phyloP scores from a whole-genome alignment of 2,113 vertebrate species.

The Nothoprocta pentlandii region DNA sequence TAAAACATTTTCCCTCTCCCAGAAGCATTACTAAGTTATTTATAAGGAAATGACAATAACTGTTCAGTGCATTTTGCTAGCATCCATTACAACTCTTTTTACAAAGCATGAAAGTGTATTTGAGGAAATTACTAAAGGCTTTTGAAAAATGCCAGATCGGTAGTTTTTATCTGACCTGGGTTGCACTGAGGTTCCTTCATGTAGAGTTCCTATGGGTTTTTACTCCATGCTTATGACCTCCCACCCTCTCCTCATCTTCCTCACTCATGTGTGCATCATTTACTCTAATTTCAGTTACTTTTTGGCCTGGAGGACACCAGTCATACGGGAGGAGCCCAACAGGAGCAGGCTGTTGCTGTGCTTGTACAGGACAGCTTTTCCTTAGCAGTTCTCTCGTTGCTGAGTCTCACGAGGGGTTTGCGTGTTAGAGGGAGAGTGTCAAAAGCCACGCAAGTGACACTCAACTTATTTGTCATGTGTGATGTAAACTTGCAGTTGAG shows the following conservation, averaged over 20 bases:
- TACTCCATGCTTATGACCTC: rapidly evolving
- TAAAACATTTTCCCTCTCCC: not conserved
- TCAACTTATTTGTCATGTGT: not conserved
- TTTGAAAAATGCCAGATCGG: not conserved
- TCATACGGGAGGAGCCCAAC: rapidly evolving
- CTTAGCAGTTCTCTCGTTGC: not conserved
- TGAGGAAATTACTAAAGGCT: slow-evolving; percentile 14
- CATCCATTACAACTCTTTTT: not conserved
- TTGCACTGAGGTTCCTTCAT: not conserved
- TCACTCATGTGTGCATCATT: rapidly evolving
- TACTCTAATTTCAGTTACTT: rapidly evolving
- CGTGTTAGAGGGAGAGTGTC: rapidly evolving
- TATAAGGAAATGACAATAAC: not conserved
- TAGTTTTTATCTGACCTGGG: not conserved
- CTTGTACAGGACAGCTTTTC: not conserved
- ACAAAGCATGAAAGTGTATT: slow-evolving; percentile 12
- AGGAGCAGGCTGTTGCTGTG: rapidly evolving
- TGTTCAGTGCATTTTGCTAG: not conserved
- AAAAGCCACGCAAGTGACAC: not conserved
- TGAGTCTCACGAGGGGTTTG: not conserved
- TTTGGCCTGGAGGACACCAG: rapidly evolving
- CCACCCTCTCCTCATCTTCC: not conserved
- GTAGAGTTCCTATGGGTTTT: not conserved
- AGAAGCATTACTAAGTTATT: slow-evolving; percentile 8
- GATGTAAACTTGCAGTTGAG: not conserved